Percentiles rank a stretch among this genome's conserved stretches.
Evolutionary conservation across 2,888 invertebrate species (phyloP).

Genomic region (Aethes cnicana): DNA sequence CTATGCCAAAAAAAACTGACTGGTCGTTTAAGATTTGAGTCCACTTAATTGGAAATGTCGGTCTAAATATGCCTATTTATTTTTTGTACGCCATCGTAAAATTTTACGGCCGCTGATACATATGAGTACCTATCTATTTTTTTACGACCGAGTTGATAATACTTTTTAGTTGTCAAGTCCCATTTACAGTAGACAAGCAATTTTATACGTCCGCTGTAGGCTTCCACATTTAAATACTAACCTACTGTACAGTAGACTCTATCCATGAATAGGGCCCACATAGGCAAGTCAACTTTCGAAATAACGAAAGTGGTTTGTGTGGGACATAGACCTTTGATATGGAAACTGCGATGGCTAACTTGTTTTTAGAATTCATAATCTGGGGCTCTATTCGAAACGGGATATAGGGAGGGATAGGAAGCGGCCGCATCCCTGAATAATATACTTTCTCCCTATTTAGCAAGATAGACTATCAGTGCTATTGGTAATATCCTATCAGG

Average conservation of each 20-base stretch:
- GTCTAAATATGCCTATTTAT: not conserved
- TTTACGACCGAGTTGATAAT: not conserved
- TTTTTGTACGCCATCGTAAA: not conserved
- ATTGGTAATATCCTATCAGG: no score
- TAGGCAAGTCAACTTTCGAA: conserved; percentile 23
- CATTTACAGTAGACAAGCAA: no score
- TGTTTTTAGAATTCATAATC: no score
- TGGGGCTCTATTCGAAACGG: no score
- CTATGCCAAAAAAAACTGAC: not conserved
- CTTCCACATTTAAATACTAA: no score
- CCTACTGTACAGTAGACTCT: no score
- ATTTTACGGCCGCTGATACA: not conserved
- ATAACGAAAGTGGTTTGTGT: conserved; percentile 30
- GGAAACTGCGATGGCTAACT: not conserved
- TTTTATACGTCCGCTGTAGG: no score
- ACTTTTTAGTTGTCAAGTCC: no score
- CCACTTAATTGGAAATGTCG: not conserved
- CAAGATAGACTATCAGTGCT: no score
- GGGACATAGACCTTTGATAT: conserved; percentile 11
- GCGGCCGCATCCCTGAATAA: no score
- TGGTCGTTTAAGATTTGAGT: not conserved
- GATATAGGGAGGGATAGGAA: no score
- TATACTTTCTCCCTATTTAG: no score
- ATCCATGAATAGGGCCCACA: not conserved
- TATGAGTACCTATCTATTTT: not conserved